These are phyloP conservation scores for Eulemur mongoz DNA, from an alignment of 2,797 vertebrate genomes.

Conservation along the genomic window DNA sequence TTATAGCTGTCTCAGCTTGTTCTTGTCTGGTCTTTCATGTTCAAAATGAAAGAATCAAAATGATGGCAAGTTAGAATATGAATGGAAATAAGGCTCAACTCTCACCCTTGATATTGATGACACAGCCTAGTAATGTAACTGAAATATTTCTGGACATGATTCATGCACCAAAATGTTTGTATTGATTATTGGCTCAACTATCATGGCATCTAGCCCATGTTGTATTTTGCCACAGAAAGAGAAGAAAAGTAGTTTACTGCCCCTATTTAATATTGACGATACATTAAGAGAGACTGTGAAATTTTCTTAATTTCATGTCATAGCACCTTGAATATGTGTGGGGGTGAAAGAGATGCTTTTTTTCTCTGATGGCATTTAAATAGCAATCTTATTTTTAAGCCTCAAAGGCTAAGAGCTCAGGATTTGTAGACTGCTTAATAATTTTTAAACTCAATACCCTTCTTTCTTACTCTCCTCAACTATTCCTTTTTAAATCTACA, in stretches of 20 bases:
- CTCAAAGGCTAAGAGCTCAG: neutral
- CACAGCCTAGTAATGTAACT: neutral
- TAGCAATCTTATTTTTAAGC: neutral
- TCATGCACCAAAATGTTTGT: neutral
- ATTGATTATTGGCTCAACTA: neutral
- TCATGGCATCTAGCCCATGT: neutral
- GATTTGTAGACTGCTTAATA: neutral
- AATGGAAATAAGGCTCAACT: neutral
- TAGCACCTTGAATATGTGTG: neutral
- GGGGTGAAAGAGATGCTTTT: fast-evolving
- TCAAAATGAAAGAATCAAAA: neutral
- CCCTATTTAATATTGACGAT: neutral
- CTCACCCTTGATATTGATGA: neutral
- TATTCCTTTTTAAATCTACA: neutral
- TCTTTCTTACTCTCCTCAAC: neutral
- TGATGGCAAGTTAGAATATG: neutral
- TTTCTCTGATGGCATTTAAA: neutral
- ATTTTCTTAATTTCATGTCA: neutral
- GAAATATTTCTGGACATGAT: neutral
- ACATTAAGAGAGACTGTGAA: neutral
- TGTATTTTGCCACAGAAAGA: slow-evolving; percentile 7
- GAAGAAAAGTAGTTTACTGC: neutral
- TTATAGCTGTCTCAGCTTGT: neutral
- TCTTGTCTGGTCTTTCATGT: neutral
- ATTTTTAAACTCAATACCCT: neutral